phyloP scores from a whole-genome alignment of 2,113 vertebrate species.

The Ageneiosus marmoratus region DNA sequence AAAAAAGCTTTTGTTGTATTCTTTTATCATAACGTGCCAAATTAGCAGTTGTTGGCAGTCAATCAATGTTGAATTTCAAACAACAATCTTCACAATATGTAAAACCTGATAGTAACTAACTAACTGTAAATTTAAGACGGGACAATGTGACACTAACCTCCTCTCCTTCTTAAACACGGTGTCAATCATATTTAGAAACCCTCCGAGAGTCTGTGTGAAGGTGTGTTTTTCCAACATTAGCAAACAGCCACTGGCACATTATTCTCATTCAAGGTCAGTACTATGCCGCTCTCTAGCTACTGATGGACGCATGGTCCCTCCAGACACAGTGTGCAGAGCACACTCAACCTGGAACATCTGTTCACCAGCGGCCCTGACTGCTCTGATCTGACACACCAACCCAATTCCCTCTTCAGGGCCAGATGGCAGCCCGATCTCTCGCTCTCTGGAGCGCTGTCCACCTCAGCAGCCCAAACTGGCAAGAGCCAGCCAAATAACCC shows the following conservation, averaged over 20 bases:
- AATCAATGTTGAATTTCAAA: background rate
- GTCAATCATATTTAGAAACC: slow-evolving; percentile 37
- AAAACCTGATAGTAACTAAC: background rate
- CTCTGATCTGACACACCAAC: slow-evolving; percentile 89
- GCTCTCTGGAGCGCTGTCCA: slow-evolving; percentile 62
- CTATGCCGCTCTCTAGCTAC: slow-evolving; percentile 69
- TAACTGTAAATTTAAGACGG: background rate
- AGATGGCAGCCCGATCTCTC: slow-evolving; percentile 88
- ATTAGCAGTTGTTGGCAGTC: slow-evolving; percentile 8
- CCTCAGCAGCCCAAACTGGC: slow-evolving; percentile 14
- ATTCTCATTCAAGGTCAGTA: slow-evolving; percentile 77
- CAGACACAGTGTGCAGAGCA: slow-evolving; percentile 84
- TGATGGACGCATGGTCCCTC: slow-evolving; percentile 95
- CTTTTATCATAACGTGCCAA: background rate
- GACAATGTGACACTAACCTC: slow-evolving; percentile 20
- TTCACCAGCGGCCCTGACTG: slow-evolving; percentile 92
- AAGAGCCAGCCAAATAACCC: slow-evolving; percentile 47
- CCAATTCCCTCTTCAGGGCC: slow-evolving; percentile 93
- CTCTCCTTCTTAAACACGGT: slow-evolving; percentile 21
- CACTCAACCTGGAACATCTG: slow-evolving; percentile 98
- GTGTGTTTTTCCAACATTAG: slow-evolving; percentile 31
- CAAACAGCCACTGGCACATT: slow-evolving; percentile 63
- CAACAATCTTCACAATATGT: background rate
- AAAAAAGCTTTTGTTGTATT: background rate
- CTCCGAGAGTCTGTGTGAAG: slow-evolving; percentile 16